Conservation (phyloP, 1,140 invertebrate species). For the Subanguina moxae region DNA sequence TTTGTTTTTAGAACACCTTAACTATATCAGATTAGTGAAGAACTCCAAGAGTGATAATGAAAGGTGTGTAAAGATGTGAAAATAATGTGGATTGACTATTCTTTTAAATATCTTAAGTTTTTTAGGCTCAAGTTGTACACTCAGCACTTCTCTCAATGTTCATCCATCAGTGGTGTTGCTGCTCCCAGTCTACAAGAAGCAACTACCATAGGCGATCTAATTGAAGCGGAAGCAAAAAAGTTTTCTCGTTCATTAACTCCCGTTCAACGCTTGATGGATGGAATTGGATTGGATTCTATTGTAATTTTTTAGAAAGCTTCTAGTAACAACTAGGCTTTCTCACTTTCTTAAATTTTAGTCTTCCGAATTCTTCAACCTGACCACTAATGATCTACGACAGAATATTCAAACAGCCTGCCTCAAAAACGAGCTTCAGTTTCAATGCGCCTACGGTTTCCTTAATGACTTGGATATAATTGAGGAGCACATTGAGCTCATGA, state of each 20-base stretch:
- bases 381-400: neutral
- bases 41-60: neutral
- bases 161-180: constrained; percentile 1
- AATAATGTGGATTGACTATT: too few relatives aligned
- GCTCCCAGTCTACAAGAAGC: neutral
- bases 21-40: neutral
- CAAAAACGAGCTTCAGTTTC: constrained; percentile 37
- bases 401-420: constrained; percentile 27
- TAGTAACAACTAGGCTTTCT: neutral
- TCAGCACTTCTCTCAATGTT: constrained; percentile 13
- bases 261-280: neutral
- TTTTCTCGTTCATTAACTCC: neutral
- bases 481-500: constrained; percentile 29
- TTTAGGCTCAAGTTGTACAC: constrained; percentile 4
- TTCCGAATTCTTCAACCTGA: constrained; percentile 16
- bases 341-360: constrained; percentile 13
- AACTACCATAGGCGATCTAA: too few relatives aligned
- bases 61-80: neutral
- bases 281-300: constrained; percentile 19
- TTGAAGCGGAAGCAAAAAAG: too few relatives aligned
- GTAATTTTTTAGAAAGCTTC: constrained; percentile 19
- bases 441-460: constrained; percentile 36
- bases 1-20: neutral
- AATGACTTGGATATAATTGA: constrained; percentile 19
- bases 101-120: neutral